Evolutionary conservation across 2,888 invertebrate genomes (phyloP).

Genomic region (Helleia helle): DNA sequence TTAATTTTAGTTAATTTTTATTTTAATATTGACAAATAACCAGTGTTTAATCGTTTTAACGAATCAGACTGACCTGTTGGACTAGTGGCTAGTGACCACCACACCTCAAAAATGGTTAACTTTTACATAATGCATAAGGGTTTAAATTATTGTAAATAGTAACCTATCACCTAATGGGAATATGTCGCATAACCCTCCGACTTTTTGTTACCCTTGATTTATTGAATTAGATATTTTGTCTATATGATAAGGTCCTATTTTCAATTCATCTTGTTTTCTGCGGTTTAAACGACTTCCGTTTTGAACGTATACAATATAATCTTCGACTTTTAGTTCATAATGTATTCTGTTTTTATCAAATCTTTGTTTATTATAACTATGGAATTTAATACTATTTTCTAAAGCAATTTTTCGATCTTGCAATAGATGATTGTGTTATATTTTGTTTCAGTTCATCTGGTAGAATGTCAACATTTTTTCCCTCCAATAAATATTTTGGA

Average conservation of each 20-base stretch:
- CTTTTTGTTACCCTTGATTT: no score
- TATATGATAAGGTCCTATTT: slow-evolving; percentile 19
- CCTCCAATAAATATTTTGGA: slow-evolving; percentile 15
- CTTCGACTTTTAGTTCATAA: slow-evolving; percentile 13
- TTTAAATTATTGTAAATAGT: no score
- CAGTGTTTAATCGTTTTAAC: no score
- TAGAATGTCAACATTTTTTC: slow-evolving; percentile 14
- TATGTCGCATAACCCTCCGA: no score
- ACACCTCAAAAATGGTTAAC: no score
- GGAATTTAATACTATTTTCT: slow-evolving; percentile 16
- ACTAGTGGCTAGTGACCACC: no score
- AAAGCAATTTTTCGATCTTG: slow-evolving; percentile 16
- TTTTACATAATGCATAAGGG: slow-evolving; percentile 15
- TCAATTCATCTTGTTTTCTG: slow-evolving; percentile 17
- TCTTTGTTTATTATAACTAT: slow-evolving; percentile 17
- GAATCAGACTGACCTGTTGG: no score
- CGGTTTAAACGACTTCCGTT: slow-evolving; percentile 17
- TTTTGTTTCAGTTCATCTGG: slow-evolving; percentile 16
- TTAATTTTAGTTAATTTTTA: no score
- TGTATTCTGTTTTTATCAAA: slow-evolving; percentile 18
- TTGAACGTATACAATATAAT: slow-evolving; percentile 16
- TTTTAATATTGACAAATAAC: no score
- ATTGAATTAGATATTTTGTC: no score
- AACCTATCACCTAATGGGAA: no score
- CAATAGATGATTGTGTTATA: slow-evolving; percentile 11